Evolutionary conservation across 2,888 invertebrate genomes (phyloP), one percentile per base, ranked within the genome.

Genomic region (Lithophane ornitopus): DNA sequence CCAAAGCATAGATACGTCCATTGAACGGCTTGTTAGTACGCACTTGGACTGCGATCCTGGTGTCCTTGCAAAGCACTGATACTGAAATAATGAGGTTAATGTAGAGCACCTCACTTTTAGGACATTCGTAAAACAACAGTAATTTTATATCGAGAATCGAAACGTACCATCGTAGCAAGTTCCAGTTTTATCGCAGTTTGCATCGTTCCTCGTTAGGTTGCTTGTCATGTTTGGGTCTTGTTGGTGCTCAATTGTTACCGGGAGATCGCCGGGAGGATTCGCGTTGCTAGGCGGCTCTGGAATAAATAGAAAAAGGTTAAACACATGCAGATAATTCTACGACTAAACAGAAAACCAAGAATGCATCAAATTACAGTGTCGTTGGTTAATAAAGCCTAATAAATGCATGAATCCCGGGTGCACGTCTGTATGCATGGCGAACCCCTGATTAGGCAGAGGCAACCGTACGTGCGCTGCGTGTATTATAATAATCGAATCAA

Each of bases 1-100:
- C 99, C 89, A 99, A 96, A 34, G 99, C 99, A 93, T 99, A 99
- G 92, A 99, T 99, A 81, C 99, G 97, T 22, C 99, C 99, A 91
- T 99, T 99, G 97, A 99, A 99, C 39, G 99, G 99, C 91, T 99
- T 98, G 94, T 99, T 99, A 56, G 99, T 99, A 87, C 98, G 97
- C 34, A 99, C 99, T 95, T 98, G 98, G 0, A 99, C 98, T 9
- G 99, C 99, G 89, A 99, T 99, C 90, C 98, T 97, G 3, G 99
- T 99, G 93, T 99, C 99, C 94, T 99, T 99, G 97, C 99, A 99
- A 93, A 99, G 98, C 1, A 99, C 99, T 46, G 98, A 98, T 70
- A 99, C 99, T 99, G 94, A 59, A 85, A 80, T 41, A n/a, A 69
- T 61, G 3, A 59, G 65, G 22, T 52, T 11, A 62, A 28, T 82